phyloP scores from a whole-genome alignment of 2,797 vertebrate species.

The Aythya fuligula region DNA sequence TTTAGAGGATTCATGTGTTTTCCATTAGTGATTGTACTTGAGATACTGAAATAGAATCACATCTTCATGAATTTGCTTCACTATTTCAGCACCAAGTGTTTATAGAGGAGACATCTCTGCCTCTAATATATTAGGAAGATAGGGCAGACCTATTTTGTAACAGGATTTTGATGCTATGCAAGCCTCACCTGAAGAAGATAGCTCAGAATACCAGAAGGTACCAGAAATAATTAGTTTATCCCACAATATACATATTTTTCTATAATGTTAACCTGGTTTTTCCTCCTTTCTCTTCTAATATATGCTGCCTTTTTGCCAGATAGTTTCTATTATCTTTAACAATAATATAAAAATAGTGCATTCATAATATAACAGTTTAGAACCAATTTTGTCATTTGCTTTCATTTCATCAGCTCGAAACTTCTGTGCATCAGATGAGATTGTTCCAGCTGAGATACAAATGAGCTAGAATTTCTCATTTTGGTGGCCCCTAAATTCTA shows the following conservation, averaged over 20 bases:
- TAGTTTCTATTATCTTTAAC: neutral
- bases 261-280: neutral
- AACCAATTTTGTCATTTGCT: slow-evolving; percentile 16
- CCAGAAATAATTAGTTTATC: neutral
- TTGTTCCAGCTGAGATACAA: slow-evolving; percentile 23
- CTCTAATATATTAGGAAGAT: neutral
- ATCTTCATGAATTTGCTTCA: neutral
- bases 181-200: neutral
- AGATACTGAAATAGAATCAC: neutral
- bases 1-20: slow-evolving; percentile 3
- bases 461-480: slow-evolving; percentile 33
- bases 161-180: neutral
- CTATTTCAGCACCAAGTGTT: neutral
- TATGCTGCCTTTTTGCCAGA: neutral
- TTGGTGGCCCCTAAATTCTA: slow-evolving; percentile 77
- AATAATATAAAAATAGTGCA: neutral
- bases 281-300: neutral
- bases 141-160: neutral
- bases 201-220: neutral
- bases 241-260: neutral
- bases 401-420: slow-evolving; percentile 18
- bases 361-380: neutral
- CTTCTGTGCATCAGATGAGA: neutral
- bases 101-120: neutral
- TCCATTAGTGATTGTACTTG: neutral